phyloP scores from a whole-genome alignment of 2,888 invertebrate genomes.

The Anthoptus insignis region DNA sequence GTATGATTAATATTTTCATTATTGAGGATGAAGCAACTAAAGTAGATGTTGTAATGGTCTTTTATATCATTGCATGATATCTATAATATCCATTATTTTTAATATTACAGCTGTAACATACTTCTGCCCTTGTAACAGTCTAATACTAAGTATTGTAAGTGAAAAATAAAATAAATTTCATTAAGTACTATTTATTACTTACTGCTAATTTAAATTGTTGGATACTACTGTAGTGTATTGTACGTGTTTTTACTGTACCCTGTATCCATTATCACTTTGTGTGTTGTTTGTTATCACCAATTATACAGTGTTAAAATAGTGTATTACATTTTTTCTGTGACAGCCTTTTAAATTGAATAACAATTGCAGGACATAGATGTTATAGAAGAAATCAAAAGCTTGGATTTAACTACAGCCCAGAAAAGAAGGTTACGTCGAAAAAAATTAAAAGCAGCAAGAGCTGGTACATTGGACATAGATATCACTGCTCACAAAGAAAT shows the following conservation, averaged over 20 bases:
- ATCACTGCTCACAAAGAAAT: slow-evolving; percentile 9
- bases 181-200: background rate
- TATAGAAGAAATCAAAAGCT: slow-evolving; percentile 1
- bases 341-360: background rate
- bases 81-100: slow-evolving; percentile 20
- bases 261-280: too few relatives aligned
- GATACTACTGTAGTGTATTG: too few relatives aligned
- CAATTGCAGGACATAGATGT: slow-evolving; percentile 26
- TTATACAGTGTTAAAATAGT: too few relatives aligned
- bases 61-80: slow-evolving; percentile 17
- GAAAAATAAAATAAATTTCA: background rate
- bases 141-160: slow-evolving; percentile 22
- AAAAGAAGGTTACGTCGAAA: slow-evolving; percentile 67
- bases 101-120: slow-evolving; percentile 29
- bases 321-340: too few relatives aligned
- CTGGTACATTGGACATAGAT: slow-evolving; percentile 1
- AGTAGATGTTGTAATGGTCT: background rate
- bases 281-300: slow-evolving; percentile 1
- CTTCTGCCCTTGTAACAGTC: slow-evolving; percentile 22
- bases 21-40: slow-evolving; percentile 1
- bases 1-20: background rate
- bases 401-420: slow-evolving; percentile 46
- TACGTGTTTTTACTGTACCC: too few relatives aligned
- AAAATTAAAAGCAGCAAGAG: slow-evolving; percentile 56
- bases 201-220: too few relatives aligned